These are phyloP conservation scores for Sclerodermus sp. DNA, from an alignment of 2,888 invertebrate species.

Conservation along the genomic window DNA sequence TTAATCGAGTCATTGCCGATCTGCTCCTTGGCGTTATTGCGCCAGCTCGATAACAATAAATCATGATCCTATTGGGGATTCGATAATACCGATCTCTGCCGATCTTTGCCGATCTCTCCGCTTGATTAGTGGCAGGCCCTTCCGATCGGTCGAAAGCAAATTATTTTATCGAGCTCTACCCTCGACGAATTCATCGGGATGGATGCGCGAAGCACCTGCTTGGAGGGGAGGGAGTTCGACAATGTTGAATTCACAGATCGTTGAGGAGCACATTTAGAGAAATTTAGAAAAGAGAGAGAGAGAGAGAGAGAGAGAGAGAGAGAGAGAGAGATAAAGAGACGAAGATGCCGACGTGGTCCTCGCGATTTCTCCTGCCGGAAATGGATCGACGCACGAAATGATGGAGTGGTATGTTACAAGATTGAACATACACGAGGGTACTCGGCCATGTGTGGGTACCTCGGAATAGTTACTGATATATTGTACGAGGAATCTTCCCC, in stretches of 20 bases:
- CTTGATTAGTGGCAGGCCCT: constrained; percentile 1
- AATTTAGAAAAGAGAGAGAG: no score
- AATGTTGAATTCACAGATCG: no score
- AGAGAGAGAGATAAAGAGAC: neutral
- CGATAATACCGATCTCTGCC: neutral
- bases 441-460: constrained; percentile 5
- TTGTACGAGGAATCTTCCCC: neutral
- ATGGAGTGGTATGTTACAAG: constrained; percentile 12
- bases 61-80: constrained; percentile 6
- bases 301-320: no score
- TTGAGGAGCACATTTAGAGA: no score
- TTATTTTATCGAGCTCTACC: neutral
- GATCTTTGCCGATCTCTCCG: no score
- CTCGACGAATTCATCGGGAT: no score
- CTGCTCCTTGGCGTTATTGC: neutral
- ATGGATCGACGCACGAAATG: constrained; percentile 3
- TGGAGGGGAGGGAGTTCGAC: no score
- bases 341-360: neutral
- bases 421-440: constrained; percentile 5
- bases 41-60: constrained; percentile 10
- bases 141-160: neutral
- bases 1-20: constrained; percentile 19
- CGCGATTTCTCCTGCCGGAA: neutral
- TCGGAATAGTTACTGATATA: neutral
- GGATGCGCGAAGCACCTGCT: no score